phyloP scores from a whole-genome alignment of 1,140 invertebrate species.

The Drosophila lacteicornis region DNA sequence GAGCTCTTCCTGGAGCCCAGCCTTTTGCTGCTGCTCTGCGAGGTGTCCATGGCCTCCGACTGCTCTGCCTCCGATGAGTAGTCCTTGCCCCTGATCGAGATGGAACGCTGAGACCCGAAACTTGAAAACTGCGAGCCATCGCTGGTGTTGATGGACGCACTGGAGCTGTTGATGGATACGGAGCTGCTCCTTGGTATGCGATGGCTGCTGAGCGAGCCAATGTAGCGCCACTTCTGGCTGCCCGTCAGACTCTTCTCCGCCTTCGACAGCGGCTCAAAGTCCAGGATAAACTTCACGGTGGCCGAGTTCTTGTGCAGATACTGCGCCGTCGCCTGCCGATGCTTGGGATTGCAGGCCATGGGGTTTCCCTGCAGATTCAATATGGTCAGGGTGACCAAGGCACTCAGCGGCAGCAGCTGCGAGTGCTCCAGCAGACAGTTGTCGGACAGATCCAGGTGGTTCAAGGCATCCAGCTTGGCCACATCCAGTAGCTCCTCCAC shows the following conservation, averaged over 20 bases:
- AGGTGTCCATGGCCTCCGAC: slow-evolving; percentile 2
- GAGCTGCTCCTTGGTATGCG: slow-evolving; percentile 41
- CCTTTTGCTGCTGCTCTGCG: slow-evolving; percentile 37
- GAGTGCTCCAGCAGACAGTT: slow-evolving; percentile 88
- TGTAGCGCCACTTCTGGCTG: slow-evolving; percentile 66
- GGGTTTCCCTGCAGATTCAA: slow-evolving; percentile 88
- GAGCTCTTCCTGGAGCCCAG: slow-evolving; percentile 6
- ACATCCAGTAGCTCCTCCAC: slow-evolving; percentile 85
- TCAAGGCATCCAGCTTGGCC: slow-evolving; percentile 86
- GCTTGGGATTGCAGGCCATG: slow-evolving; percentile 87
- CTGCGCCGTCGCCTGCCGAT: slow-evolving; percentile 86
- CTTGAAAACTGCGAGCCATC: slow-evolving; percentile 66
- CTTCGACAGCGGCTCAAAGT: slow-evolving; percentile 86
- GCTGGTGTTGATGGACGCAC: slow-evolving; percentile 55
- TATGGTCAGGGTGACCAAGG: slow-evolving; percentile 86
- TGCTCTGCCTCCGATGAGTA: slow-evolving; percentile 49
- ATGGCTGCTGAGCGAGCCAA: slow-evolving; percentile 41
- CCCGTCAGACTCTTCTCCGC: slow-evolving; percentile 86
- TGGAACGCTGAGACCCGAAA: slow-evolving; percentile 66
- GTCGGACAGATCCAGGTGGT: slow-evolving; percentile 87
- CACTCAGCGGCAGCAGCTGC: slow-evolving; percentile 86
- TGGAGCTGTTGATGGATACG: slow-evolving; percentile 62
- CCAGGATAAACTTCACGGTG: slow-evolving; percentile 87
- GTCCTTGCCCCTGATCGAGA: slow-evolving; percentile 49
- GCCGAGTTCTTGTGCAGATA: slow-evolving; percentile 87